Percentiles rank a stretch among this genome's conserved stretches.
Evolutionary conservation across 2,797 vertebrate species (phyloP).

Genomic region (Alauda arvensis): DNA sequence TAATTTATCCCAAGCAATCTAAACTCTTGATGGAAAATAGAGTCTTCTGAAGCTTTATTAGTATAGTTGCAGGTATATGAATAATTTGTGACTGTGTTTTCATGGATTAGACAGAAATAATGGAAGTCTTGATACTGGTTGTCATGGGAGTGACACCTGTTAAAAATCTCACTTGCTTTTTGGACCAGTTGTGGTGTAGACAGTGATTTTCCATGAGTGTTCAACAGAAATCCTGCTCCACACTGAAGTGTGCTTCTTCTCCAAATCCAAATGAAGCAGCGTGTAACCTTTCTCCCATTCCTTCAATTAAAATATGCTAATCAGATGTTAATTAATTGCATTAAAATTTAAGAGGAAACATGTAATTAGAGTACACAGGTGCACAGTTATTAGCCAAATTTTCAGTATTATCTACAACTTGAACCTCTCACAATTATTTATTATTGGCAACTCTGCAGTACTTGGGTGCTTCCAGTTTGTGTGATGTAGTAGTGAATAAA

Average conservation of each 20-base stretch:
- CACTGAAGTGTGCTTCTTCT: neutral
- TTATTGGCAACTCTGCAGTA: neutral
- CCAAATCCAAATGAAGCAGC: neutral
- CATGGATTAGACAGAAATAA: neutral
- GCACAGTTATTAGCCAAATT: neutral
- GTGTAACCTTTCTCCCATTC: neutral
- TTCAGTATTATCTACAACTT: neutral
- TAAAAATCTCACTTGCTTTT: neutral
- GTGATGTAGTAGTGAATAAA: neutral
- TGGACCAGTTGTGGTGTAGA: neutral
- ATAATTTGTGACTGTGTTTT: slow-evolving; percentile 8
- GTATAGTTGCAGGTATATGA: neutral
- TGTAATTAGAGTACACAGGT: neutral
- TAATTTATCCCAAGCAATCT: slow-evolving; percentile 12
- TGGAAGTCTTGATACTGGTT: neutral
- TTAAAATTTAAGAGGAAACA: slow-evolving; percentile 29
- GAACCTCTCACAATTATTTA: slow-evolving; percentile 9
- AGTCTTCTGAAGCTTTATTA: neutral
- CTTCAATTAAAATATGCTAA: slow-evolving; percentile 1
- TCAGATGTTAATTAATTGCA: slow-evolving; percentile 13
- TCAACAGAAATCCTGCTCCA: neutral
- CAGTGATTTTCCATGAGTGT: neutral
- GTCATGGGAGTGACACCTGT: neutral
- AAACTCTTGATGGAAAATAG: neutral
- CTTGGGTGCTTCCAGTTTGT: neutral